These are phyloP conservation scores for Heliocidaris tuberculata DNA, from an alignment of 35 echinoderm and acorn worm genomes.

Conservation along the genomic window DNA sequence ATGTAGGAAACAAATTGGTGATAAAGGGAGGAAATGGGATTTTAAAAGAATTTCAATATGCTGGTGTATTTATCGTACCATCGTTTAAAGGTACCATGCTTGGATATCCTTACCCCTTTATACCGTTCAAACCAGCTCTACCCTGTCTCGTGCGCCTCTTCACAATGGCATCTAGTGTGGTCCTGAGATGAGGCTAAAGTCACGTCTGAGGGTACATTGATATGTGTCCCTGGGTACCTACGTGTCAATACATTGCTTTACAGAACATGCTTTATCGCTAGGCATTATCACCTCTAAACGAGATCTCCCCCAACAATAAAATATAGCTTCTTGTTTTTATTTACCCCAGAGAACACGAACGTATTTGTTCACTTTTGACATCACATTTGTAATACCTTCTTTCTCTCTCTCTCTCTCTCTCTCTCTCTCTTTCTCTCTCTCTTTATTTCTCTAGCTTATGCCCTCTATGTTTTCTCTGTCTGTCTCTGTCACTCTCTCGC, in stretches of 20 bases:
- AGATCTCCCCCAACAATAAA: background rate
- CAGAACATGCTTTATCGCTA: background rate
- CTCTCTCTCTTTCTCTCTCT: background rate
- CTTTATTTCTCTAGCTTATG: background rate
- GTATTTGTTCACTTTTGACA: constrained; percentile 1
- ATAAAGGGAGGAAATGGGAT: no score
- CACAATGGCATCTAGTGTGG: background rate
- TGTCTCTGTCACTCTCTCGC: no score
- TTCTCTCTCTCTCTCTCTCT: background rate
- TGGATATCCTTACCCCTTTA: background rate
- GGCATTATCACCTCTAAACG: background rate
- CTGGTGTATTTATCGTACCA: background rate
- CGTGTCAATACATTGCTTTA: constrained; percentile 17
- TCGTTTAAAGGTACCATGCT: background rate
- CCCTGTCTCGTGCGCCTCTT: background rate
- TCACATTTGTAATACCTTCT: background rate
- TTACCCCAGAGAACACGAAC: constrained; percentile 15
- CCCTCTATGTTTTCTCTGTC: no score
- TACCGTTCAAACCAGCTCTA: background rate
- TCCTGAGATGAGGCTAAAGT: background rate
- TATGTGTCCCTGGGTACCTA: background rate
- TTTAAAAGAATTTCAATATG: background rate
- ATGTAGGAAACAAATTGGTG: no score
- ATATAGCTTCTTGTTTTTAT: background rate
- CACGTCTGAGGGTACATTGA: background rate